Conservation (phyloP, 2,888 invertebrate species). For the Drosophila testacea region DNA sequence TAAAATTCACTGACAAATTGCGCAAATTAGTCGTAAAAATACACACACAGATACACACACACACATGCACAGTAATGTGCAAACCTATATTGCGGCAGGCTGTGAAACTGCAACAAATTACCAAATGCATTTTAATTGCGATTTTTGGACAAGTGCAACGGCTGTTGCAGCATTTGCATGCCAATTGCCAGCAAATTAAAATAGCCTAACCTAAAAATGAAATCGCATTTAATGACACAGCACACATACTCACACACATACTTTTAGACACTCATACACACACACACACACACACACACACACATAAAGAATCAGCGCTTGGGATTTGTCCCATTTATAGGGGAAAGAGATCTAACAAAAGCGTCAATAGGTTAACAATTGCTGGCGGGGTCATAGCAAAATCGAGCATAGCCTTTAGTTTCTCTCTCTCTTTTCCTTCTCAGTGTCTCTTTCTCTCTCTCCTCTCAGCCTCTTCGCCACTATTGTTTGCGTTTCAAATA, state of each 20-base stretch:
- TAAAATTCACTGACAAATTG: slow-evolving; percentile 63
- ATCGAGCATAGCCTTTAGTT: not conserved
- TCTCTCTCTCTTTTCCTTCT: not conserved
- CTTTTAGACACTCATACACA: not conserved
- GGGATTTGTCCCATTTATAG: slow-evolving; percentile 3
- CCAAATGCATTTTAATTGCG: slow-evolving; percentile 73
- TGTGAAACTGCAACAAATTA: slow-evolving; percentile 58
- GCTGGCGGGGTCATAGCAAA: slow-evolving; percentile 7
- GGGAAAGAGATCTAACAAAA: slow-evolving; percentile 28
- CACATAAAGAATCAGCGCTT: not conserved
- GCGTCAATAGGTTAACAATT: slow-evolving; percentile 41
- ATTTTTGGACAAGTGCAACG: slow-evolving; percentile 38
- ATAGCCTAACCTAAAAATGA: slow-evolving; percentile 52
- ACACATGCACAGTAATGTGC: not conserved
- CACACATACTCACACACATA: slow-evolving; percentile 2
- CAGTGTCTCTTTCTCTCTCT: not conserved
- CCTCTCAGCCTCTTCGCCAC: not conserved
- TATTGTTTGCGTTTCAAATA: slow-evolving; percentile 44
- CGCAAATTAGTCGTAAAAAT: slow-evolving; percentile 59
- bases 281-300: not conserved
- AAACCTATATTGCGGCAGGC: slow-evolving; percentile 1
- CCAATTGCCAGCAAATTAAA: slow-evolving; percentile 56
- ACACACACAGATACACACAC: slow-evolving; percentile 1
- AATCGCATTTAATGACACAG: slow-evolving; percentile 59
- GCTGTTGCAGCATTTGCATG: slow-evolving; percentile 51